Evolutionary conservation across 2,888 invertebrate species (phyloP), one percentile per base, ranked within the genome.

Genomic region (Cancer borealis): DNA sequence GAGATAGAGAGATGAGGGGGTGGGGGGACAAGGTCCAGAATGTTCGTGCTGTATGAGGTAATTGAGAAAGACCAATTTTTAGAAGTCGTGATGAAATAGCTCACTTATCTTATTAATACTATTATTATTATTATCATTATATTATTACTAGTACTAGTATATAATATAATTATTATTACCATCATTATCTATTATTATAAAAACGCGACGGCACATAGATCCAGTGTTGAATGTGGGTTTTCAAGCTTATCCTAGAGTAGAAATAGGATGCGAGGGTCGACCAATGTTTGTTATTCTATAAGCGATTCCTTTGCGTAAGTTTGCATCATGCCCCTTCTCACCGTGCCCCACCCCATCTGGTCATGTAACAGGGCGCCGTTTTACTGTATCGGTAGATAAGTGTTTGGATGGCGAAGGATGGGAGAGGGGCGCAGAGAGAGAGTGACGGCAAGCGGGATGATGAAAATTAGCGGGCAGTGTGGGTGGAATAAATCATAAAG

Each of bases 261-360:
- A 3, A 84, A 39, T 17, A 46, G 39, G 91, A 39, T 4, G 60
- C 12, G 30, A 66, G 73, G 73, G 91, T 39, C n/a, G 91, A 17
- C 5, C 88, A 88, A 88, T 47, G 47, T 47, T 88, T 88, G 30
- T 88, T 88, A 88, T 88, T 54, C 8, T 54, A 73, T 73, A 73
- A 73, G 73, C n/a, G 73, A 73, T n/a, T 88, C 49, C 26, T 17
- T 88, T 88, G 84, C 30, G n/a, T 84, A 8, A 30, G 26, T 6
- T 2, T 84, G n/a, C 49, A 88, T 26, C 88, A 30, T 10, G 47
- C 88, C 46, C 88, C 88, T 49, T 39, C 46, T 47, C 88, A 46
- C 47, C 87, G n/a, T 45, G 45, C 39, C 87, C n/a, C 26, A 17
- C 47, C 47, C 49, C 49, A 10, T n/a, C 30, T n/a, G 26, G 39